Base-by-base conservation (phyloP, 1,140 invertebrate genomes). In the Cydia splendana region DNA sequence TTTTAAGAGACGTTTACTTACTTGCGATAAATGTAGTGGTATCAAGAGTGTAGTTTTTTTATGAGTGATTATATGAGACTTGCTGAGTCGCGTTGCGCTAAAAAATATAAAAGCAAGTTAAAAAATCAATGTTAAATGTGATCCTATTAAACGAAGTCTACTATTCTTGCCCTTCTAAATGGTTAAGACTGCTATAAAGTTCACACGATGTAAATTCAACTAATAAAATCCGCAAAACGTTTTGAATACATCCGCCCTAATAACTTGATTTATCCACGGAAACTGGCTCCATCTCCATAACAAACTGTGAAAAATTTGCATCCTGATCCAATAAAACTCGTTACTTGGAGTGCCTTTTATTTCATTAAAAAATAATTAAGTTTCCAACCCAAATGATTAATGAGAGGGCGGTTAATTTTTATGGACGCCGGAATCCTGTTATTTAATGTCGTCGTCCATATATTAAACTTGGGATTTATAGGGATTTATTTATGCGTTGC, bases 291-390 rank as follows among this genome's bases (percentile, higher is more conserved):
- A 24, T n/a, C 18, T 62, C 20, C 57, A 62, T 62, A 62, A 62
- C 57, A 62, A 62, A 62, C 53, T 57, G 57, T 62, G 57, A 62
- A 62, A 62, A 62, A 62, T 62, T 62, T 62, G 57, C 57, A 62
- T 62, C 57, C 57, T 62, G 57, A 62, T 24, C 18, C 57, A 62
- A 62, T 62, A 62, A 62, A 62, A 62, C 57, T 62, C 57, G 57
- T 62, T 62, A 62, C 57, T 62, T 10, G 57, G 57, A 62, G 57
- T 62, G 57, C 15, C 34, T 71, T 71, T 71, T 71, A 71, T 71
- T 71, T 38, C 30, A 71, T 71, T 71, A 71, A 71, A 71, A 38
- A 71, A 18, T 71, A 71, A 71, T 71, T n/a, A 71, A 71, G 67
- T 71, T 45, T 71, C 67, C 38, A 38, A 38, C 34, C 67, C 67